Evolutionary conservation across 2,888 invertebrate species (phyloP).

Genomic region (Nomada lathburiana): DNA sequence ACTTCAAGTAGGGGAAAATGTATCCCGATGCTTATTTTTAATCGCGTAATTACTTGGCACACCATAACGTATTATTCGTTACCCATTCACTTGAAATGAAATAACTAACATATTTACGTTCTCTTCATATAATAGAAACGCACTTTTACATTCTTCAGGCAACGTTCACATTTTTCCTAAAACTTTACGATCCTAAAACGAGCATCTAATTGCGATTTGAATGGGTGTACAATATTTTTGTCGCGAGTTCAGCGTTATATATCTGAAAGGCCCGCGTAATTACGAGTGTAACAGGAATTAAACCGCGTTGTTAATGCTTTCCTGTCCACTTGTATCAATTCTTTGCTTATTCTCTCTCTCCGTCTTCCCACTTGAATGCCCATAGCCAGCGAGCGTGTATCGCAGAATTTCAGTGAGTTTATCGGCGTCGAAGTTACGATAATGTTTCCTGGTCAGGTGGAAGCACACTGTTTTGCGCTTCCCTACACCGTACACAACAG

Average conservation of each 20-base stretch:
- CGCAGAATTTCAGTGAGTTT: slow-evolving; percentile 26
- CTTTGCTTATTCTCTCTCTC: slow-evolving; percentile 3
- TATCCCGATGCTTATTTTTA: too few species aligned
- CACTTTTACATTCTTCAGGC: too few species aligned
- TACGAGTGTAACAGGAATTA: slow-evolving; percentile 49
- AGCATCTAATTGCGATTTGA: slow-evolving; percentile 10
- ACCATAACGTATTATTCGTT: too few species aligned
- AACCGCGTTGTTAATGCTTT: slow-evolving; percentile 44
- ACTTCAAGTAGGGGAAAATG: too few species aligned
- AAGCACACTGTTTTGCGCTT: slow-evolving; percentile 18
- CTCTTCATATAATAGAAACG: too few species aligned
- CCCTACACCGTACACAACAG: slow-evolving; percentile 12
- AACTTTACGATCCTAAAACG: slow-evolving; percentile 8
- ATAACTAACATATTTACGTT: too few species aligned
- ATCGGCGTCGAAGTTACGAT: slow-evolving; percentile 40
- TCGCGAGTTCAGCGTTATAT: background rate
- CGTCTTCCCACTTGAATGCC: background rate
- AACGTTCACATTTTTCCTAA: background rate
- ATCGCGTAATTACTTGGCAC: too few species aligned
- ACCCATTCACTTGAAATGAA: too few species aligned
- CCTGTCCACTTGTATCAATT: slow-evolving; percentile 41
- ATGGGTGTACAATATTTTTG: background rate
- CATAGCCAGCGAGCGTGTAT: background rate
- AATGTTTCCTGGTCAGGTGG: slow-evolving; percentile 42
- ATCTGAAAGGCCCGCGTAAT: slow-evolving; percentile 20